Base-by-base conservation (phyloP, 2,113 vertebrate species). In the Panthera tigris region DNA sequence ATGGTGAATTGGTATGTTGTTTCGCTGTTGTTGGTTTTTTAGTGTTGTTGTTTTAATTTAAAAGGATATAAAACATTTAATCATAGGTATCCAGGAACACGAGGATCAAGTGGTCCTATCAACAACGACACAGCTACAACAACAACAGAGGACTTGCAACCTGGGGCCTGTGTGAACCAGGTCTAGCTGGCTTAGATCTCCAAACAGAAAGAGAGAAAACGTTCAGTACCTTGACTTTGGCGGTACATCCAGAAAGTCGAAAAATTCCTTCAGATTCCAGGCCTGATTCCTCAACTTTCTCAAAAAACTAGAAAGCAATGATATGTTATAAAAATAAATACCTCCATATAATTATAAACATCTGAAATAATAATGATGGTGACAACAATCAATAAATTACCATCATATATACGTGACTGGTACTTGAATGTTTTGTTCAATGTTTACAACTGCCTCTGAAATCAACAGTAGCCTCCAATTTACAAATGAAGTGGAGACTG, bases 221-320 rank as follows among this genome's bases (percentile, higher is more conserved):
- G 1, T 0, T 0, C 2, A 45, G 41, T 99, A 99, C 99, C 99
- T 99, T 99, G 69, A 99, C 99, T 98, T 99, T 99, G 80, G 99
- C 99, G 15, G 99, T 99, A 82, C 99, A 99, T 97, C 99, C 99
- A 15, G 99, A 99, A 29, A 99, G 99, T 61, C 99, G 98, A 18
- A 99, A 99, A 97, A 99, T 99, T 96, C 99, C 99, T 98, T 99
- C 99, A 0, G 99, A 99, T 98, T 99, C 99, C 95, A 99, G 98
- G 16, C 99, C 99, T 0, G 99, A 99, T 98, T 99, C 99, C 86
- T 99, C 99, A 95, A 99, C 99, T 92, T 99, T 99, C 95, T 98
- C 99, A 97, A 99, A 98, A 98, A 99, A 98, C 99, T 99, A 98
- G 89, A 98, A 97, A 97, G 15, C 36, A 90, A 97, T 78, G 61